Evolutionary conservation across 2,113 vertebrate species (phyloP).

Genomic region (Paradoxurus hermaphroditus): DNA sequence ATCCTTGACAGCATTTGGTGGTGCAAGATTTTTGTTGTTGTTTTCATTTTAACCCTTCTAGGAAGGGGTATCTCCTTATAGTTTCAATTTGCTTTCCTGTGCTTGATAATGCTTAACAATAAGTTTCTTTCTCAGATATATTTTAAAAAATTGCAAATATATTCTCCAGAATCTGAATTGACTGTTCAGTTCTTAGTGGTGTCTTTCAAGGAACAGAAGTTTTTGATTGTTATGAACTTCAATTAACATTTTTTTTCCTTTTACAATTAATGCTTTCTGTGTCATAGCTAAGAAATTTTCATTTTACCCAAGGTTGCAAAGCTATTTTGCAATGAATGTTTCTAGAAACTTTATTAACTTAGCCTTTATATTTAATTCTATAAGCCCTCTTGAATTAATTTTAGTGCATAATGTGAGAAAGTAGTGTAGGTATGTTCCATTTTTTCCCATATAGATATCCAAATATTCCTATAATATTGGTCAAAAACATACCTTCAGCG

Average conservation of each 20-base stretch:
- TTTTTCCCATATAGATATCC: neutral
- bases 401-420: neutral
- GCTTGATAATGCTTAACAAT: neutral
- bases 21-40: neutral
- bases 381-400: neutral
- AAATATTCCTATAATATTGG: neutral
- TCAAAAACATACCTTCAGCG: neutral
- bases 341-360: neutral
- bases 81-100: constrained; percentile 4
- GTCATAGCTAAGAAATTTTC: neutral
- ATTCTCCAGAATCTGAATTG: neutral
- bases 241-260: neutral
- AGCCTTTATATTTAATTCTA: neutral
- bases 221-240: neutral
- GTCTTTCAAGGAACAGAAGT: neutral
- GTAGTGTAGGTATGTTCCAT: neutral
- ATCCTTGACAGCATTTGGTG: constrained; percentile 13
- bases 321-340: neutral
- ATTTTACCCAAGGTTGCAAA: neutral
- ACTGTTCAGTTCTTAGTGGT: neutral
- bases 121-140: neutral
- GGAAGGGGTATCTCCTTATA: neutral
- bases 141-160: neutral
- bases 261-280: neutral
- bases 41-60: neutral